Conservation (phyloP, 2,797 vertebrate genomes). For the Enteromius mattozi region DNA sequence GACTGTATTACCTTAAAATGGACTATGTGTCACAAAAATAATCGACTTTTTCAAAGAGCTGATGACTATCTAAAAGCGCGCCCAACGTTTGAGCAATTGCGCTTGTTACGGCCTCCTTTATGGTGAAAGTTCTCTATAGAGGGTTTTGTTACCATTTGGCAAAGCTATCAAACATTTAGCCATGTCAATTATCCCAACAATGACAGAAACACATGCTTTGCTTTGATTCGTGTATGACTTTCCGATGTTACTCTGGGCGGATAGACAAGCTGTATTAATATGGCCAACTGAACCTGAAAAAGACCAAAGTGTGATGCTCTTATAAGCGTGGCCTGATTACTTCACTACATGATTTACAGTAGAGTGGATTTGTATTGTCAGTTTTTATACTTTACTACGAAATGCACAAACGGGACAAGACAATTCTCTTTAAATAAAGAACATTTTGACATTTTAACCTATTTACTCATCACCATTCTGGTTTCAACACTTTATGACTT, state of each 20-base stretch:
- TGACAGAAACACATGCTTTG: slow-evolving; percentile 37
- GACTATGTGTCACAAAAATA: slow-evolving; percentile 52
- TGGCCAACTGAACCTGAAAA: slow-evolving; percentile 6
- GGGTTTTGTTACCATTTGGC: slow-evolving; percentile 25
- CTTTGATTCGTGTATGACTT: slow-evolving; percentile 25
- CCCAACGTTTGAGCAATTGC: slow-evolving; percentile 13
- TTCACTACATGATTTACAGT: slow-evolving; percentile 15
- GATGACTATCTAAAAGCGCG: slow-evolving; percentile 44
- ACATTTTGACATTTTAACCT: neutral
- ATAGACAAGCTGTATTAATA: slow-evolving; percentile 23
- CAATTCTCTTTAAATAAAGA: neutral
- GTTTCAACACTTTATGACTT: neutral
- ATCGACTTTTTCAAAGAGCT: slow-evolving; percentile 46
- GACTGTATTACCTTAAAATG: slow-evolving; percentile 54
- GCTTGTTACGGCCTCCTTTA: slow-evolving; percentile 23
- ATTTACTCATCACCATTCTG: neutral
- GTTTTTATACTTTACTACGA: neutral
- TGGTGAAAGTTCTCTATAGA: slow-evolving; percentile 1
- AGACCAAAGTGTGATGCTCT: neutral
- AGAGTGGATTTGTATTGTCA: neutral
- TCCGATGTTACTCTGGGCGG: neutral
- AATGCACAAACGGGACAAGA: neutral
- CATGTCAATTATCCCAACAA: slow-evolving; percentile 20
- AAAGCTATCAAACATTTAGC: neutral
- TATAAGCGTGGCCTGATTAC: neutral